These are phyloP conservation scores for Diaperis boleti DNA, from an alignment of 2,888 invertebrate genomes.

Conservation along the genomic window DNA sequence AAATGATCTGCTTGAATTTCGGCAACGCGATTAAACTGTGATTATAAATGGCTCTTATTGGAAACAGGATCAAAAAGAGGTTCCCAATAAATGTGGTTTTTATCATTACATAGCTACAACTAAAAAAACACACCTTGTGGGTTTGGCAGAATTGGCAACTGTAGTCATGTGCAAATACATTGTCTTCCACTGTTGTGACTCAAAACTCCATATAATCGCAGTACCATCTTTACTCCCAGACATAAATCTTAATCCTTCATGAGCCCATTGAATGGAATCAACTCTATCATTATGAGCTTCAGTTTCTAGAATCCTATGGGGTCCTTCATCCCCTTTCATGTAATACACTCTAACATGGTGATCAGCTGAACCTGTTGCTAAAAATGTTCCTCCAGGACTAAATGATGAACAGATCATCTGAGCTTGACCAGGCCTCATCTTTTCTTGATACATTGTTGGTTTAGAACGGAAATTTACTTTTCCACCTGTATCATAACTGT, in stretches of 20 bases:
- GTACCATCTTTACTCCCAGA: conserved; percentile 97
- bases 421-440: conserved; percentile 91
- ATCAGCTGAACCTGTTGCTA: conserved; percentile 96
- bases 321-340: conserved; percentile 81
- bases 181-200: conserved; percentile 90
- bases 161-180: conserved; percentile 79
- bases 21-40: no score
- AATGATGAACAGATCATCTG: conserved; percentile 96
- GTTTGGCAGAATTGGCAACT: conserved; percentile 1
- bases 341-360: conserved; percentile 94
- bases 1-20: no score
- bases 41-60: no score
- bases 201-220: conserved; percentile 93
- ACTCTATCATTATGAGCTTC: conserved; percentile 92
- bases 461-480: conserved; percentile 76
- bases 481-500: conserved; percentile 71
- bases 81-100: no score
- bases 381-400: conserved; percentile 88
- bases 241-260: conserved; percentile 87
- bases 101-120: no score
- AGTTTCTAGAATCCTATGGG: conserved; percentile 80
- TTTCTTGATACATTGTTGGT: conserved; percentile 92
- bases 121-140: conserved; percentile 42
- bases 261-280: conserved; percentile 96
- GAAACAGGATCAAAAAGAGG: no score